Conservation (phyloP, 2,797 vertebrate genomes). For the Lithobates sylvaticus region DNA sequence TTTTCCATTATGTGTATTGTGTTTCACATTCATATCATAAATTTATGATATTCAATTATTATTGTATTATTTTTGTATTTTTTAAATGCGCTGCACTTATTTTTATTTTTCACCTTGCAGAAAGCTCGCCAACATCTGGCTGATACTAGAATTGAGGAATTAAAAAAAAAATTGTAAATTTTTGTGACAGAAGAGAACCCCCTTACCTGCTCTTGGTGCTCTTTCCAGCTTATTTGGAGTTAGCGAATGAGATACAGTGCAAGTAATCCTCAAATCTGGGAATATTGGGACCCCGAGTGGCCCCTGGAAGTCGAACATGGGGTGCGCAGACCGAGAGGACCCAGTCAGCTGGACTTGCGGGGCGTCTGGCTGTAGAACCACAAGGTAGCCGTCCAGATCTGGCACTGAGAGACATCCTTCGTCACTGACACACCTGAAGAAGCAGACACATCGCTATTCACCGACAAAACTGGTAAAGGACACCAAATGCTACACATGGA, state of each 20-base stretch:
- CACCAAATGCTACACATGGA: background rate
- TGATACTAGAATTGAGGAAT: too few species aligned
- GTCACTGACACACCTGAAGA: constrained; percentile 92
- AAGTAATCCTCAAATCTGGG: constrained; percentile 91
- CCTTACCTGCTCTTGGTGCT: constrained; percentile 48
- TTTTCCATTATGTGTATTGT: too few species aligned
- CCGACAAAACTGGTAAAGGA: background rate
- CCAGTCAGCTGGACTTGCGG: constrained; percentile 96
- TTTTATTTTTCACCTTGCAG: too few species aligned
- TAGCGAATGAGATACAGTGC: constrained; percentile 90
- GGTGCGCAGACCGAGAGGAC: constrained; percentile 89
- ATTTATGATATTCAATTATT: too few species aligned
- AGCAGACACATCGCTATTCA: constrained; percentile 17
- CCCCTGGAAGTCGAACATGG: constrained; percentile 88
- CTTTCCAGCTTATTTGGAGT: constrained; percentile 86
- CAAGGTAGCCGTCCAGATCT: constrained; percentile 94
- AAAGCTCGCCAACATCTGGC: too few species aligned
- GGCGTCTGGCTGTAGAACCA: constrained; percentile 95
- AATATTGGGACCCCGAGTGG: constrained; percentile 89
- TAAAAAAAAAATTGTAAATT: too few species aligned
- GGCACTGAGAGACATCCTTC: constrained; percentile 95
- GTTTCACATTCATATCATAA: too few species aligned
- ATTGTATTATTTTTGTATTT: too few species aligned
- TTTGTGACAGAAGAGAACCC: background rate
- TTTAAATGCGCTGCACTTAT: too few species aligned